A percentile compares a stretch with the other conserved stretches of the same genome.
Evolutionary conservation across 2,888 invertebrate genomes (phyloP).

Genomic region (Alsophila aescularia): DNA sequence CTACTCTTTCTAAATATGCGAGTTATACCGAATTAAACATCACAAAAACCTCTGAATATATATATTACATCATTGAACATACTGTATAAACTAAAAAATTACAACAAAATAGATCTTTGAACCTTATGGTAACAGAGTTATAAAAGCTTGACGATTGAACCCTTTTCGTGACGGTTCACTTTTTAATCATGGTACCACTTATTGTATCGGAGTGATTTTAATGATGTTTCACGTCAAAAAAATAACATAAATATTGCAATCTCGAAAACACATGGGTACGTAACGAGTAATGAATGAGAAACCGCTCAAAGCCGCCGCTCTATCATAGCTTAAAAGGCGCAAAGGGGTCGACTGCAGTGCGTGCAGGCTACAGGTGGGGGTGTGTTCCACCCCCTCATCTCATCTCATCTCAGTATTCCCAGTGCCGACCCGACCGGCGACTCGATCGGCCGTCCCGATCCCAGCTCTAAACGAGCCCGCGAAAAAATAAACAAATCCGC

Average conservation of each 20-base stretch:
- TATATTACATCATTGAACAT: too few relatives aligned
- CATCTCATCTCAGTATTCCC: constrained; percentile 50
- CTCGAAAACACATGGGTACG: constrained; percentile 29
- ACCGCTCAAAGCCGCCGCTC: constrained; percentile 39
- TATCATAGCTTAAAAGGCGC: constrained; percentile 63
- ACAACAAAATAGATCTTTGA: too few relatives aligned
- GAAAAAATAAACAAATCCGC: constrained; percentile 17
- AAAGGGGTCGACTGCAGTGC: constrained; percentile 78
- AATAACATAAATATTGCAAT: constrained; percentile 31
- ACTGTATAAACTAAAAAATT: too few relatives aligned
- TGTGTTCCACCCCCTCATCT: constrained; percentile 49
- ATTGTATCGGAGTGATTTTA: too few relatives aligned
- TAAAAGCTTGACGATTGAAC: too few relatives aligned
- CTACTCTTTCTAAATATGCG: too few relatives aligned
- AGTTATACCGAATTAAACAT: too few relatives aligned
- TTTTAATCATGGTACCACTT: too few relatives aligned
- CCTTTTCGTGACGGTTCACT: too few relatives aligned
- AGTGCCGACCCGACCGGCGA: constrained; percentile 55
- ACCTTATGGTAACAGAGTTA: too few relatives aligned
- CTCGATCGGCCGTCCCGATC: constrained; percentile 48
- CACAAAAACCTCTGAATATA: too few relatives aligned
- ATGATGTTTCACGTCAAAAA: neutral
- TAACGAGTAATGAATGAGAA: constrained; percentile 42
- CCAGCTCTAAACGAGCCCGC: constrained; percentile 6
- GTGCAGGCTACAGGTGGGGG: constrained; percentile 79